Base-by-base conservation (phyloP, 2,888 invertebrate genomes). In the Cheilosia vulpina region DNA sequence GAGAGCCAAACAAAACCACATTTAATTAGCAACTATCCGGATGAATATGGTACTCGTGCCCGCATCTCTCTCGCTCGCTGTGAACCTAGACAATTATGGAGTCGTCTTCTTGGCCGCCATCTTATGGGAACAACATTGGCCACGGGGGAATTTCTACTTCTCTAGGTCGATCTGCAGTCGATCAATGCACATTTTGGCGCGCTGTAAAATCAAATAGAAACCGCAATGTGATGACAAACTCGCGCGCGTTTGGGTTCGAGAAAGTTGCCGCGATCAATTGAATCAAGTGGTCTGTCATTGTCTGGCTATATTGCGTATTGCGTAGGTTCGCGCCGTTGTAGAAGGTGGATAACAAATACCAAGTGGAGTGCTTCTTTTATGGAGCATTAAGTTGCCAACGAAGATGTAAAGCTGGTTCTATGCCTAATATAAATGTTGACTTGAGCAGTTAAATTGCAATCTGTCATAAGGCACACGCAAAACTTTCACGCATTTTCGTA, bases 141-240 rank as follows among this genome's bases (percentile, higher is more conserved):
- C 17, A 27, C n/a, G 24, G 65, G 31, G 65, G 73, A 76, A 71
- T 80, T 84, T 80, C 75, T 66, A 31, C 21, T 62, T 78, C 50
- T 65, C 55, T 62, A 62, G 50, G 57, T 65, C 43, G 17, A 34
- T 27, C 15, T 34, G 13, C 31, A 58, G 38, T 19, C 6, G 27
- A 62, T 65, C 52, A 4, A 65, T 52, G 57, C 55, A 41, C 50
- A 65, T 75, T 76, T 66, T 68, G 52, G 58, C 76, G 52, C 43
- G 43, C 11, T 21, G 24, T 57, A n/a, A 53, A 43, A 19, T 43
- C 41, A 17, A 57, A 31, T 57, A 21, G 55, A 71, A 60, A 58
- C 65, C 38, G 38, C 13, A 38, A 13, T 38, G 38, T 17, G 27
- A 34, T 45, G 21, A 17, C 19, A 47, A 9, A 47, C 47, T 19